Conservation (phyloP, 2,797 vertebrate genomes). For the Sebastes vulpes region DNA sequence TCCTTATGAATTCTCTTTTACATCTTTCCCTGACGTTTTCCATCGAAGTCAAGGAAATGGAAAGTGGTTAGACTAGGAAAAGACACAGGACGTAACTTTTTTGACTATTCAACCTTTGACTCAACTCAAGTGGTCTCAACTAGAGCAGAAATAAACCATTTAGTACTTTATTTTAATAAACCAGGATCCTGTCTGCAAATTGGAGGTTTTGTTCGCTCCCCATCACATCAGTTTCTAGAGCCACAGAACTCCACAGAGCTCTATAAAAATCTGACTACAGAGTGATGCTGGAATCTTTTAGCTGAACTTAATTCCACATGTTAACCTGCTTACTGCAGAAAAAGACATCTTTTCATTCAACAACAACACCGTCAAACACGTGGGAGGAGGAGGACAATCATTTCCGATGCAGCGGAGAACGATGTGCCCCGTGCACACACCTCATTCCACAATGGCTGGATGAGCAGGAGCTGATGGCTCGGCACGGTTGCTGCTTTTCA, state of each 20-base stretch:
- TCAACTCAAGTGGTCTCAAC: background rate
- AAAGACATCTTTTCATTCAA: background rate
- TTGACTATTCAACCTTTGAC: background rate
- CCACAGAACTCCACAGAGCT: background rate
- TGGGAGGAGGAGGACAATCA: constrained; percentile 3
- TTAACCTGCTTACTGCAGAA: constrained; percentile 5
- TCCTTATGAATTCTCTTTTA: no score
- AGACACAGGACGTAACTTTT: no score
- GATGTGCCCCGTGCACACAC: background rate
- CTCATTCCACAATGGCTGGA: constrained; percentile 17
- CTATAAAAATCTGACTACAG: background rate
- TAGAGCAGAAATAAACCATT: background rate
- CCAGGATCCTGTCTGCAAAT: background rate
- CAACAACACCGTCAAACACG: constrained; percentile 7
- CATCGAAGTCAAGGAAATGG: no score
- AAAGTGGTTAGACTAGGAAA: no score
- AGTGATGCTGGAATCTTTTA: background rate
- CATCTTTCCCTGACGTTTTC: no score
- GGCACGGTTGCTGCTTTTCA: constrained; percentile 32
- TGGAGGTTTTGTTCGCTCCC: no score
- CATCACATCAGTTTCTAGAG: background rate
- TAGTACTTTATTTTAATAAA: background rate
- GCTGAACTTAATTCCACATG: background rate
- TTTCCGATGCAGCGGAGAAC: background rate
- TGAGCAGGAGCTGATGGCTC: constrained; percentile 20